Percentiles rank a stretch among this genome's conserved stretches.
These are phyloP conservation scores for Gadus macrocephalus DNA, from an alignment of 2,113 vertebrate species.

Conservation along the genomic window DNA sequence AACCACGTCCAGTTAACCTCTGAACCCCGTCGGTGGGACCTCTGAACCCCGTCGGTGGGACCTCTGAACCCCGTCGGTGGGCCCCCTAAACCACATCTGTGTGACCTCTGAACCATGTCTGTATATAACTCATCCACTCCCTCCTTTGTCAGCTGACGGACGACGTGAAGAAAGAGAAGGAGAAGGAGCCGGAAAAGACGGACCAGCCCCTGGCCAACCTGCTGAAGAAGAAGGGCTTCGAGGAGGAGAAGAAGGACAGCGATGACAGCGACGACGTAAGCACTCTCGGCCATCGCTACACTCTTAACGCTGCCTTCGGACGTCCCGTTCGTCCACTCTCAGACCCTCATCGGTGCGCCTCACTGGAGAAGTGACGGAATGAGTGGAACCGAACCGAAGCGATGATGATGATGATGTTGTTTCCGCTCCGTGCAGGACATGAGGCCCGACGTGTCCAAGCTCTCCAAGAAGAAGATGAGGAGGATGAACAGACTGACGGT, in stretches of 20 bases:
- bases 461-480: constrained; percentile 94
- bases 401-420: not conserved
- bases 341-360: no score
- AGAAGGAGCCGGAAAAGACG: constrained; percentile 85
- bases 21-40: no score
- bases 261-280: constrained; percentile 80
- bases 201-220: constrained; percentile 75
- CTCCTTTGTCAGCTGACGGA: constrained; percentile 75
- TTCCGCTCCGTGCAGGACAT: constrained; percentile 66
- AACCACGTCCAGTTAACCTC: no score
- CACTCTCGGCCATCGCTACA: no score
- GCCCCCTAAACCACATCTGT: no score
- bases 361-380: no score
- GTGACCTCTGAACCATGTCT: no score
- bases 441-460: constrained; percentile 80
- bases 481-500: constrained; percentile 92
- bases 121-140: fast-evolving
- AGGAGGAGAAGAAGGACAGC: constrained; percentile 82
- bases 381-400: not conserved
- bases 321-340: no score
- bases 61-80: no score
- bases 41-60: no score
- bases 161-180: constrained; percentile 90
- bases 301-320: no score
- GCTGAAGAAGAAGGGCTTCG: constrained; percentile 84